Evolutionary conservation across 1,140 invertebrate genomes (phyloP).

Genomic region (Drosophila elegans): DNA sequence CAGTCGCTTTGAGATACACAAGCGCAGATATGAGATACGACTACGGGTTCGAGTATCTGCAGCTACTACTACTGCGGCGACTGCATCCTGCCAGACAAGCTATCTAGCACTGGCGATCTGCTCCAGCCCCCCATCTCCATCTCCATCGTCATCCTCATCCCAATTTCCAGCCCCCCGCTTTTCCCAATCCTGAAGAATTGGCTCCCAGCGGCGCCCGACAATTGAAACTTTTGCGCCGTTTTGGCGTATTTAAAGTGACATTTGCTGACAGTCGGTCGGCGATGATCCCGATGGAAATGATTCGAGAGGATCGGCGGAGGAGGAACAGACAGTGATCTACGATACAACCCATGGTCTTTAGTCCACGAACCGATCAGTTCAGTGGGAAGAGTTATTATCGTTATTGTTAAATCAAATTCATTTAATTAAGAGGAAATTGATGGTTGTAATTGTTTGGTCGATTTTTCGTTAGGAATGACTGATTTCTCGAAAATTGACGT

Average conservation of each 20-base stretch:
- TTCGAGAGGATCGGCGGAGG: constrained; percentile 10
- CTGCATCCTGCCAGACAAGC: constrained; percentile 57
- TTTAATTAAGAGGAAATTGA: constrained; percentile 70
- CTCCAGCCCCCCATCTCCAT: constrained; percentile 3
- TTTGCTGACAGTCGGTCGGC: constrained; percentile 70
- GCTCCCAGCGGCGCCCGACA: constrained; percentile 67
- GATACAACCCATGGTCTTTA: constrained; percentile 26
- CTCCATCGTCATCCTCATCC: constrained; percentile 11
- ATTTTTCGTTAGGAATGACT: constrained; percentile 4
- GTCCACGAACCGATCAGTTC: constrained; percentile 16
- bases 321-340: constrained; percentile 22
- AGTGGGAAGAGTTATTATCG: constrained; percentile 32
- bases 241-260: constrained; percentile 83
- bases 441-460: constrained; percentile 69
- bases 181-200: constrained; percentile 15
- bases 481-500: background rate
- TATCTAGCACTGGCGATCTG: constrained; percentile 56
- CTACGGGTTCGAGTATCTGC: constrained; percentile 36
- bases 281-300: constrained; percentile 31
- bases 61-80: constrained; percentile 51
- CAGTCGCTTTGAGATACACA: constrained; percentile 81
- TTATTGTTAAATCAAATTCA: constrained; percentile 55
- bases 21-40: constrained; percentile 77
- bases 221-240: constrained; percentile 81
- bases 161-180: constrained; percentile 11